Evolutionary conservation across 2,797 vertebrate species (phyloP), one percentile per base, ranked within the genome.

Genomic region (Rhincodon typus): DNA sequence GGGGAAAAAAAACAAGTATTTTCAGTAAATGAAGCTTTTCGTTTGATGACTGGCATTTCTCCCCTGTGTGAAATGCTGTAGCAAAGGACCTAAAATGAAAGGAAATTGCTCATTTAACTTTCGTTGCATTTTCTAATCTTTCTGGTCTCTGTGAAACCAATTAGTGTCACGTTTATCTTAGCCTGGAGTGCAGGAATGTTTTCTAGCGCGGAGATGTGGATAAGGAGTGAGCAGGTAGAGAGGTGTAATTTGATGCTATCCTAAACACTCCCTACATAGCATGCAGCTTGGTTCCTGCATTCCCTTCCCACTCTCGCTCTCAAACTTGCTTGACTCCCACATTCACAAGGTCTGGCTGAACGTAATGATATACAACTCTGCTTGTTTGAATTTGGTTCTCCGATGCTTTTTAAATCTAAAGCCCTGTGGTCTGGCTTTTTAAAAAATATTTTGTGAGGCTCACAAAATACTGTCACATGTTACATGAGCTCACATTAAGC

Each of bases 201-300:
- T 77, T 72, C 46, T 8, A 53, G 69, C 27, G 38, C n/a, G 53
- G 66, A 67, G 93, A 70, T 70, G 38, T 27, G 93, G 8, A 6
- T 50, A 7, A 94, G 27, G 8, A 21, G 70, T 53, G 94, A 95
- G 72, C 94, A 95, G 94, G 94, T 95, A 95, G 42, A 53, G 30
- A 74, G 94, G 70, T 77, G 94, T 95, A 95, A 95, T 95, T 95
- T 95, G 94, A 95, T 74, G 94, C 67, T 74, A 25, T 17, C 38
- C 23, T 46, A 38, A 70, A 21, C 42, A 95, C 69, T 72, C 42
- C 70, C 69, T 50, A 69, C n/a, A 38, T 42, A 23, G n/a, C 66
- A 69, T 21, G 2, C 91, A 94, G 42, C 27, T 8, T 13, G 57
- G 12, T 15, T 15, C 21, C 12, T 94, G 42, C 38, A 50, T 95